Percentiles rank a stretch among this genome's conserved stretches.
phyloP scores from a whole-genome alignment of 2,797 vertebrate species.

The Varecia variegata region DNA sequence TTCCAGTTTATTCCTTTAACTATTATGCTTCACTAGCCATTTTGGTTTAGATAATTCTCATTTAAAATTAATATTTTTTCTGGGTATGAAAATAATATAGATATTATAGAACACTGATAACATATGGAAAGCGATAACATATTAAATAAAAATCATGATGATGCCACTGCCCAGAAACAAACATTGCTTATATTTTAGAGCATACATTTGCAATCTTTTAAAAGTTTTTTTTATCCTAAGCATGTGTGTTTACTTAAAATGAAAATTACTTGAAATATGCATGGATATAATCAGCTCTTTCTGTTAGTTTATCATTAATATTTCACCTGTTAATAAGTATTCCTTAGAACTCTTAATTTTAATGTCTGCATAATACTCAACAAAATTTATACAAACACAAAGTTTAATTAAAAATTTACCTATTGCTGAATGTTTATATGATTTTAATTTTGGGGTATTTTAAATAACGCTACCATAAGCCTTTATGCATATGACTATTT shows the following conservation, averaged over 20 bases:
- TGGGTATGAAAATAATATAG: not conserved
- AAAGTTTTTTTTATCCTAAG: not conserved
- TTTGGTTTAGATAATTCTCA: constrained; percentile 12
- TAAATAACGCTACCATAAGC: not conserved
- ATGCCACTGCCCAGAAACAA: not conserved
- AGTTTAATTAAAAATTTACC: not conserved
- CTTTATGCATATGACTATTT: not conserved
- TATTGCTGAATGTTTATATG: not conserved
- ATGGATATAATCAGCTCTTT: not conserved
- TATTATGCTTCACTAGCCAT: not conserved
- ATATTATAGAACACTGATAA: not conserved
- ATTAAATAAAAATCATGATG: not conserved
- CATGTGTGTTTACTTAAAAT: not conserved
- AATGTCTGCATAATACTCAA: not conserved
- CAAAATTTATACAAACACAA: not conserved
- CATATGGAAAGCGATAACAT: not conserved
- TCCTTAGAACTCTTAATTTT: not conserved
- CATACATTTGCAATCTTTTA: not conserved
- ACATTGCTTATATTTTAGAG: not conserved
- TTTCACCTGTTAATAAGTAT: not conserved
- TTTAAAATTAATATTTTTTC: constrained; percentile 44
- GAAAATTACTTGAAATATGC: not conserved
- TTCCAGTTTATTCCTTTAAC: constrained; percentile 7
- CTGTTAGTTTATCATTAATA: not conserved
- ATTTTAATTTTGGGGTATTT: not conserved